Base-by-base conservation (phyloP, 2,113 vertebrate genomes). In the Uropsilus gracilis region DNA sequence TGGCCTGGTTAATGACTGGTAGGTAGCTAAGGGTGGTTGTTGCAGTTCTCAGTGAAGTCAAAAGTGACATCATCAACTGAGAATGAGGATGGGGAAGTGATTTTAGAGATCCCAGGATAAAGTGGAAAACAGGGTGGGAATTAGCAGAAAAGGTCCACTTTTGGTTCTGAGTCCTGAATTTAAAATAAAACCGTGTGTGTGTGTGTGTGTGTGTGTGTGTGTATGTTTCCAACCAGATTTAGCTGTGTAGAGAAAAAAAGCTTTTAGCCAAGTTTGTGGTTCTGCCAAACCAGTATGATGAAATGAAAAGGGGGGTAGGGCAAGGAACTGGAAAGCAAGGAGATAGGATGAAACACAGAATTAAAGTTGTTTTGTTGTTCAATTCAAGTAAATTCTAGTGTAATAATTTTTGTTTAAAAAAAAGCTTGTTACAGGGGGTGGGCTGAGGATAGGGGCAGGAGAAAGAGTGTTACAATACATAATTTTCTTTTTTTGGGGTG, bases 371-470 rank as follows among this genome's bases (percentile, higher is more conserved):
- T 71, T 66, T 75, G 8, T 46, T 84, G 13, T 76, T 91, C n/a
- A 59, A 24, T 89, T 92, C 59, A 63, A 69, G 48, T 89, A 71
- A 84, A 91, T 94, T 84, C 71, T 90, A 75, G 59, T 28, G 11
- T 73, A 81, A 28, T 87, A 26, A 30, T 83, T 94, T 94, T 84
- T 91, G 69, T 88, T 91, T 85, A 57, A 78, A 84, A 34, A 34
- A 64, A 34, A 48, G 30, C 26, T 53, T 84, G 26, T 75, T 88
- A 87, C n/a, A n/a, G n/a, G n/a, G n/a, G n/a, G n/a, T n/a, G n/a
- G n/a, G n/a, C n/a, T n/a, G n/a, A n/a, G n/a, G n/a, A n/a, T n/a
- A n/a, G n/a, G n/a, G n/a, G n/a, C n/a, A n/a, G n/a, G n/a, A n/a
- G n/a, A n/a, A n/a, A n/a, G n/a, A n/a, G n/a, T n/a, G n/a, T n/a